These are phyloP conservation scores for Alviniconcha marisindica DNA, from an alignment of 1,140 invertebrate genomes.

Conservation along the genomic window DNA sequence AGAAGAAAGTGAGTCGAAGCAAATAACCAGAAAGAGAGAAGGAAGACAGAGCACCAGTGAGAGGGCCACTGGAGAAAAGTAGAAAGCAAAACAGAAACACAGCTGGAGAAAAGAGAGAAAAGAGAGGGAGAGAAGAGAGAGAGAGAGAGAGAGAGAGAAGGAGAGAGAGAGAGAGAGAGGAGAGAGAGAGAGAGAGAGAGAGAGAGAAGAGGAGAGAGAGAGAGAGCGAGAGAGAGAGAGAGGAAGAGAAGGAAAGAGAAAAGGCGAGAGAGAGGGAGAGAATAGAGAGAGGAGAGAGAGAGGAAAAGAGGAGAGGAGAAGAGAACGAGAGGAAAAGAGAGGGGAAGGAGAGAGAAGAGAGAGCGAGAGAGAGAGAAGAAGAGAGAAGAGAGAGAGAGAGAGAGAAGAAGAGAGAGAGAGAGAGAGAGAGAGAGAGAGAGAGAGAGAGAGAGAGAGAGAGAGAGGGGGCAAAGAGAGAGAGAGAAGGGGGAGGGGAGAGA, in stretches of 20 bases:
- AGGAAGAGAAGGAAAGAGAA: neutral
- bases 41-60: no score
- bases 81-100: no score
- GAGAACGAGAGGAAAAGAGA: neutral
- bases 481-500: neutral
- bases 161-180: neutral
- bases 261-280: neutral
- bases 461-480: neutral
- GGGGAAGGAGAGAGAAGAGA: neutral
- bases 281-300: neutral
- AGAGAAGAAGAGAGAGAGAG: neutral
- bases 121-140: neutral
- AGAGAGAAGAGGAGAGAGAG: neutral
- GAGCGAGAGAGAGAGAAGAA: neutral
- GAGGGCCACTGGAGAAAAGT: no score
- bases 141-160: neutral
- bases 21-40: no score
- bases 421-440: neutral
- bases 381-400: constrained; percentile 1
- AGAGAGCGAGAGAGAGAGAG: neutral
- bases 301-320: neutral
- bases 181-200: neutral
- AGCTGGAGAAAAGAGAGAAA: neutral
- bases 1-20: no score
- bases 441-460: constrained; percentile 1